Conservation (phyloP, 2,888 invertebrate genomes). For the Micoletzkya japonica region DNA sequence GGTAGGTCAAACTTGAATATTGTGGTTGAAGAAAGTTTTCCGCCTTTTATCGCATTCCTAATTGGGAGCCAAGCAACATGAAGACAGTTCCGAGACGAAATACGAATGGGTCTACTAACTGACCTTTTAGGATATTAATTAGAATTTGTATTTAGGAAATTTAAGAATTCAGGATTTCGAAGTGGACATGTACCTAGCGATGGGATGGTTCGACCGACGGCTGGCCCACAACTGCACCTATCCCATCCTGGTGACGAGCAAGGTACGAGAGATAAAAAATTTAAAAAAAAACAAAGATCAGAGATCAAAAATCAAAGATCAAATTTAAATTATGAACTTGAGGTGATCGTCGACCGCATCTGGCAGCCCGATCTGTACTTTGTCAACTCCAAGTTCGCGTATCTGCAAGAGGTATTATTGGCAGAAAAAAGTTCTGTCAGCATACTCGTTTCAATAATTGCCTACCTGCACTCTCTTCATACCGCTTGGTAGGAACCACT, state of each 20-base stretch:
- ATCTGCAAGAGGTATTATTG: conserved; percentile 52
- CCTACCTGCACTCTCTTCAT: too few relatives aligned
- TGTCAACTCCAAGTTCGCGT: conserved; percentile 63
- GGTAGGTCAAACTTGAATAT: conserved; percentile 37
- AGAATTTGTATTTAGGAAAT: not conserved
- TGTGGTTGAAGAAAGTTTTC: too few relatives aligned
- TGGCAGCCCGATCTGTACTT: conserved; percentile 62
- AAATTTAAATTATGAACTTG: conserved; percentile 1
- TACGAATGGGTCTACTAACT: too few relatives aligned
- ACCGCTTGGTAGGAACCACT: too few relatives aligned
- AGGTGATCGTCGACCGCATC: conserved; percentile 58
- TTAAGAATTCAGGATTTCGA: conserved; percentile 53
- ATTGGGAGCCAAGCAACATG: too few relatives aligned
- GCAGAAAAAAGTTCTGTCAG: too few relatives aligned
- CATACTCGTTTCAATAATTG: too few relatives aligned
- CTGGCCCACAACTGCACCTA: conserved; percentile 63
- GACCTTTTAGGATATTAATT: conserved; percentile 15
- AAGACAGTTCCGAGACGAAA: too few relatives aligned
- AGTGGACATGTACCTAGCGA: conserved; percentile 63
- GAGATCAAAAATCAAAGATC: too few relatives aligned
- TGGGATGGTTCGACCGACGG: conserved; percentile 62
- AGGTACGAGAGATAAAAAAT: conserved; percentile 30
- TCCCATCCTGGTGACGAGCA: conserved; percentile 59
- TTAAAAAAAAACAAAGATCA: not conserved
- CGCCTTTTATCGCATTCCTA: too few relatives aligned